Conservation (phyloP, 2,113 vertebrate genomes). For the Amazona guildingii region DNA sequence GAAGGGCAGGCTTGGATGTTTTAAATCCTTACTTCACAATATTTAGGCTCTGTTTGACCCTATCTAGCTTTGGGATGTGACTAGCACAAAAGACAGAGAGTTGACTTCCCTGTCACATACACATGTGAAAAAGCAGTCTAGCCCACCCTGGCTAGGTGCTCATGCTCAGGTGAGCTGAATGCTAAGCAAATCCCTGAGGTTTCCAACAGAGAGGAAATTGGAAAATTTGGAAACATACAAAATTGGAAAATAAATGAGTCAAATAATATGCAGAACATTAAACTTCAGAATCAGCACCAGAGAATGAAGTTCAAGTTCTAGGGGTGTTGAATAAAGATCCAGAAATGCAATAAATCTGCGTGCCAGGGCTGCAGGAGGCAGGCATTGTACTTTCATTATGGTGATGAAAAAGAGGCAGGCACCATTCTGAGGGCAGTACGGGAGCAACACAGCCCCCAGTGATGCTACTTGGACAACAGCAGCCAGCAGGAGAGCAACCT, state of each 20-base stretch:
- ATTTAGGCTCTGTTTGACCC: background rate
- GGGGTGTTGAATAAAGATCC: too few relatives aligned
- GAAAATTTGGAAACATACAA: background rate
- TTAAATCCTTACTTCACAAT: background rate
- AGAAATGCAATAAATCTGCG: background rate
- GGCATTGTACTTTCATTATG: background rate
- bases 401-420: background rate
- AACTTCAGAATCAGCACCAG: background rate
- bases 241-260: background rate
- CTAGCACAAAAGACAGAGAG: background rate
- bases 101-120: accelerated
- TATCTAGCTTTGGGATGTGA: background rate
- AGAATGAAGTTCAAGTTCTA: background rate
- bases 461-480: background rate
- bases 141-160: background rate
- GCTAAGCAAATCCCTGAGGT: background rate
- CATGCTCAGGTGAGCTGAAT: background rate
- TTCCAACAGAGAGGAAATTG: background rate
- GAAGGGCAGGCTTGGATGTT: background rate
- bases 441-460: background rate
- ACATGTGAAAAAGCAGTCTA: accelerated
- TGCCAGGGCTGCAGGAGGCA: accelerated
- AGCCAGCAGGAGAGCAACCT: background rate
- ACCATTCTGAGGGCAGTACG: background rate
- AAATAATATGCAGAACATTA: background rate